Evolutionary conservation across 1,140 invertebrate genomes (phyloP).

Genomic region (Atta cephalotes): DNA sequence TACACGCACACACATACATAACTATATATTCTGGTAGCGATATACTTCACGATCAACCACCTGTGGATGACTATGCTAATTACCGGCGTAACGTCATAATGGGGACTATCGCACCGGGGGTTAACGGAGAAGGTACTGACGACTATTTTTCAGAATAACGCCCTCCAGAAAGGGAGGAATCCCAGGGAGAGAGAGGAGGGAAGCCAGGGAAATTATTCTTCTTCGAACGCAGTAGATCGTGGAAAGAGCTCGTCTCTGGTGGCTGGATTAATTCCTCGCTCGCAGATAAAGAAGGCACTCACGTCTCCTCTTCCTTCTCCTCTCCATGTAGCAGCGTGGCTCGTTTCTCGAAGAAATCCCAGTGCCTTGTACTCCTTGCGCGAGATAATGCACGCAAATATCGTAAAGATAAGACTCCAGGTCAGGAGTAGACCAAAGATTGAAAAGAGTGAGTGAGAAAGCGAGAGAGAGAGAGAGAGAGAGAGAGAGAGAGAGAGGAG

Average conservation of each 20-base stretch:
- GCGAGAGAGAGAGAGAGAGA: not conserved
- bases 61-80: constrained; percentile 78
- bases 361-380: constrained; percentile 73
- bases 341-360: constrained; percentile 75
- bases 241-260: constrained; percentile 48
- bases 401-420: constrained; percentile 84
- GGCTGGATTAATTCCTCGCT: constrained; percentile 63
- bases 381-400: constrained; percentile 85
- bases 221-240: constrained; percentile 40
- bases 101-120: constrained; percentile 59
- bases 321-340: constrained; percentile 10
- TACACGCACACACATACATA: constrained; percentile 23
- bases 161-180: not conserved
- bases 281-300: constrained; percentile 58
- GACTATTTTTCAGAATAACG: constrained; percentile 72
- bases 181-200: not conserved
- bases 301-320: constrained; percentile 13
- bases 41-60: constrained; percentile 78
- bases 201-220: constrained; percentile 30
- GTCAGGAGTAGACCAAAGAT: constrained; percentile 44
- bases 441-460: constrained; percentile 7
- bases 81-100: constrained; percentile 73
- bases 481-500: too few species aligned
- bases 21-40: constrained; percentile 50
- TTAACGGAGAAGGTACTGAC: constrained; percentile 34